Conservation (phyloP, 1,140 invertebrate species). For the Drosophila suzukii region DNA sequence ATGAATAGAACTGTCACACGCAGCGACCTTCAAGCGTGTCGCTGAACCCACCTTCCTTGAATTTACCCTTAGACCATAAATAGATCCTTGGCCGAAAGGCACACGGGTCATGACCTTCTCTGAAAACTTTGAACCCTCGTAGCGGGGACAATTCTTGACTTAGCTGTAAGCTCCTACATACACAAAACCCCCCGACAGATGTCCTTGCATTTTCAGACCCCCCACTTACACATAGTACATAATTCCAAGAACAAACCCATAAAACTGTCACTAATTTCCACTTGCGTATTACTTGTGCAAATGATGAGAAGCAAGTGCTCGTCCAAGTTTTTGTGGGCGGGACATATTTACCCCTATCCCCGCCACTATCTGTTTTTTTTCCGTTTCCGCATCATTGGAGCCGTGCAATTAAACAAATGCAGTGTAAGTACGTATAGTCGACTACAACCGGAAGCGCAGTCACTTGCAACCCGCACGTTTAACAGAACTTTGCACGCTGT, state of each 20-base stretch:
- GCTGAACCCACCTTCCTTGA: conserved; percentile 12
- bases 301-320: conserved; percentile 14
- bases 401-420: conserved; percentile 68
- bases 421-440: conserved; percentile 24
- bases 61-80: not conserved
- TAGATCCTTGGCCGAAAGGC: conserved; percentile 6
- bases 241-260: conserved; percentile 59
- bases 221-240: not conserved
- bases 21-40: conserved; percentile 17
- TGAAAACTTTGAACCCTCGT: conserved; percentile 53
- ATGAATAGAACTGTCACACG: conserved; percentile 11
- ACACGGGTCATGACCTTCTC: conserved; percentile 37
- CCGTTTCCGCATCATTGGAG: conserved; percentile 66
- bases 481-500: conserved; percentile 28
- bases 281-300: conserved; percentile 15
- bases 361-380: not conserved
- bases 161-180: not conserved
- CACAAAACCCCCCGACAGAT: not conserved
- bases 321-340: conserved; percentile 28
- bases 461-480: conserved; percentile 28
- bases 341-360: not conserved
- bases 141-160: not conserved
- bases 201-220: conserved; percentile 27
- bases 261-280: conserved; percentile 63
- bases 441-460: conserved; percentile 45